phyloP scores from a whole-genome alignment of 2,113 vertebrate genomes.

The Sciurus niger region DNA sequence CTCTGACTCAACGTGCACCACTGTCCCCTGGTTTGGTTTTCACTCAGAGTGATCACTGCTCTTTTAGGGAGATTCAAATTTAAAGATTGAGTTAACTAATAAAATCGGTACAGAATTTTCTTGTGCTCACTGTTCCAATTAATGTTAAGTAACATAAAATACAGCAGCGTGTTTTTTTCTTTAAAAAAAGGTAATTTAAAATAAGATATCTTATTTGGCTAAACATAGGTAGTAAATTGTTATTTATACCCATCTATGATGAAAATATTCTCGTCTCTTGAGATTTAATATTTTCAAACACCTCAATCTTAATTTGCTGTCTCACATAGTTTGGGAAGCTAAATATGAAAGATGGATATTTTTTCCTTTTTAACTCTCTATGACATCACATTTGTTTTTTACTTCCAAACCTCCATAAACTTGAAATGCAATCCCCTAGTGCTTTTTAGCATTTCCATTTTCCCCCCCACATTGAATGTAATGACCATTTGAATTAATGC shows the following conservation, averaged over 20 bases:
- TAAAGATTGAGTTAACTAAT: neutral
- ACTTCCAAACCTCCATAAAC: neutral
- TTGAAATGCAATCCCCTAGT: neutral
- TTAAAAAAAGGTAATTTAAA: neutral
- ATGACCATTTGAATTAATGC: neutral
- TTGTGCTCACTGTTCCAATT: neutral
- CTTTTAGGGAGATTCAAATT: neutral
- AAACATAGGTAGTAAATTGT: neutral
- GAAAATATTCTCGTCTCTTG: constrained; percentile 24
- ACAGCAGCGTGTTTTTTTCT: neutral
- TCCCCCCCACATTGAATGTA: neutral
- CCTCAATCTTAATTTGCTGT: neutral
- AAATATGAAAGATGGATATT: neutral
- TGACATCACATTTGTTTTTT: neutral
- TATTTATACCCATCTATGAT: neutral
- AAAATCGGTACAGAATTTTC: neutral
- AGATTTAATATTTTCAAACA: neutral
- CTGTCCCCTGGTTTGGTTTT: neutral
- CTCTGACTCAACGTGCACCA: neutral
- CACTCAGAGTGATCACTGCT: neutral
- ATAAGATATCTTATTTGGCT: constrained; percentile 17
- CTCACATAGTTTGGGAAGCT: neutral
- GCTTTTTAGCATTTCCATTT: neutral
- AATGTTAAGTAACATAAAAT: constrained; percentile 23
- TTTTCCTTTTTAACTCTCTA: neutral